These are phyloP conservation scores for Heliconius ismenius DNA, from an alignment of 2,888 invertebrate species.

Conservation along the genomic window DNA sequence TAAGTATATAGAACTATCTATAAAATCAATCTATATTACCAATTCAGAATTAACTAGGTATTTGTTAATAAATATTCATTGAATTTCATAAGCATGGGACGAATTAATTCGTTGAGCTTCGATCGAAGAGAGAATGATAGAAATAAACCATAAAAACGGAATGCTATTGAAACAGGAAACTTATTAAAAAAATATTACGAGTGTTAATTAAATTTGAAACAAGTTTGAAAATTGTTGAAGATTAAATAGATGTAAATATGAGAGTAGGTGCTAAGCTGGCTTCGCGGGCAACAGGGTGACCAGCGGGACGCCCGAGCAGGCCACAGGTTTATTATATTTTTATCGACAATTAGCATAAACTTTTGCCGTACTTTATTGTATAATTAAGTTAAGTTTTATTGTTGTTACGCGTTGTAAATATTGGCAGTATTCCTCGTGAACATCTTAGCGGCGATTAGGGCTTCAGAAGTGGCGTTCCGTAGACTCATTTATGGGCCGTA, in stretches of 20 bases:
- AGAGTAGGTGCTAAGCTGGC: conserved; percentile 15
- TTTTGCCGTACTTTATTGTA: conserved; percentile 54
- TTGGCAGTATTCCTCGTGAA: conserved; percentile 63
- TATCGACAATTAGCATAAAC: conserved; percentile 67
- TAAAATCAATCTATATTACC: conserved; percentile 19
- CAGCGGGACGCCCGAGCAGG: conserved; percentile 54
- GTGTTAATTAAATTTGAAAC: conserved; percentile 11
- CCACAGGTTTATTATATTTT: conserved; percentile 64
- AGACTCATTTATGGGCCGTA: conserved; percentile 73
- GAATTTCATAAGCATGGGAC: conserved; percentile 23
- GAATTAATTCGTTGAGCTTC: conserved; percentile 23
- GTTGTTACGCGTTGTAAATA: conserved; percentile 64
- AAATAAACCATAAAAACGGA: conserved; percentile 9
- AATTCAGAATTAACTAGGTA: conserved; percentile 15
- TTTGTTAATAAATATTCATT: conserved; percentile 24
- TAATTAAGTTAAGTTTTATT: conserved; percentile 69
- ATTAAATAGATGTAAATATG: conserved; percentile 15
- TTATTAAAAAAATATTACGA: conserved; percentile 16
- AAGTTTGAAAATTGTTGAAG: neutral
- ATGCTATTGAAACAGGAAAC: conserved; percentile 18
- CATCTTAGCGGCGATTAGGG: conserved; percentile 60
- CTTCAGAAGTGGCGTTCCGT: conserved; percentile 60
- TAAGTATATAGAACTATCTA: conserved; percentile 7
- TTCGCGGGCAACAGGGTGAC: conserved; percentile 42
- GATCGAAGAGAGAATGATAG: neutral